These are phyloP conservation scores for Drosophila acutilabella DNA, from an alignment of 2,888 invertebrate genomes.

Conservation along the genomic window DNA sequence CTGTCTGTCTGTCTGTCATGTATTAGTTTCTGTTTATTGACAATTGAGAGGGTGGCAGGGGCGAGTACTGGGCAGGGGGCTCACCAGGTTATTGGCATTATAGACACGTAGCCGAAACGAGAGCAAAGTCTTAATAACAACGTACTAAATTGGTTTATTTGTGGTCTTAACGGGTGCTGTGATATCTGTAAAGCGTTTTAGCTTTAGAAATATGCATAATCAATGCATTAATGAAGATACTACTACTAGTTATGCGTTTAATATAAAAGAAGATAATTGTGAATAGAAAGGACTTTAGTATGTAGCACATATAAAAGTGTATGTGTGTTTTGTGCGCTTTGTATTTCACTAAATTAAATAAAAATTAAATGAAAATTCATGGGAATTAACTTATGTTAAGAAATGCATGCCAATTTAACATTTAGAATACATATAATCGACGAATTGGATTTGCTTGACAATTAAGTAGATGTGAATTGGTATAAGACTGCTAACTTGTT, in stretches of 20 bases:
- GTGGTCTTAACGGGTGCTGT: constrained; percentile 55
- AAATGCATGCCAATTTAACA: no score
- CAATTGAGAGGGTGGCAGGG: constrained; percentile 4
- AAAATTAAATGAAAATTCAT: no score
- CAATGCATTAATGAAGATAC: neutral
- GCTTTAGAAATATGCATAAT: constrained; percentile 14
- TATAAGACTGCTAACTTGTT: neutral
- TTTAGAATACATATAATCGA: no score
- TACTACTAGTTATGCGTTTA: neutral
- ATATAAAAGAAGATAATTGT: constrained; percentile 2
- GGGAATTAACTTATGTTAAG: no score
- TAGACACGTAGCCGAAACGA: constrained; percentile 66
- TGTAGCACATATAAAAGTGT: no score
- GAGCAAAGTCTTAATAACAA: constrained; percentile 53
- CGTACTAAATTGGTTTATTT: constrained; percentile 73
- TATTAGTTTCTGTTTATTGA: constrained; percentile 55
- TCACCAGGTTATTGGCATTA: constrained; percentile 69
- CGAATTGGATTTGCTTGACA: no score
- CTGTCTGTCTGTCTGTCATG: constrained; percentile 26
- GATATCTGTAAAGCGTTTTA: constrained; percentile 30
- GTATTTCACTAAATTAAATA: no score
- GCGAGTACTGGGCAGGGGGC: neutral
- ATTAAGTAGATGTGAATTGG: no score
- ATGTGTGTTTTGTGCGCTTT: no score
- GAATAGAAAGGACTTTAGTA: no score